Conservation (phyloP, 2,113 vertebrate genomes). For the Thunnus maccoyii region DNA sequence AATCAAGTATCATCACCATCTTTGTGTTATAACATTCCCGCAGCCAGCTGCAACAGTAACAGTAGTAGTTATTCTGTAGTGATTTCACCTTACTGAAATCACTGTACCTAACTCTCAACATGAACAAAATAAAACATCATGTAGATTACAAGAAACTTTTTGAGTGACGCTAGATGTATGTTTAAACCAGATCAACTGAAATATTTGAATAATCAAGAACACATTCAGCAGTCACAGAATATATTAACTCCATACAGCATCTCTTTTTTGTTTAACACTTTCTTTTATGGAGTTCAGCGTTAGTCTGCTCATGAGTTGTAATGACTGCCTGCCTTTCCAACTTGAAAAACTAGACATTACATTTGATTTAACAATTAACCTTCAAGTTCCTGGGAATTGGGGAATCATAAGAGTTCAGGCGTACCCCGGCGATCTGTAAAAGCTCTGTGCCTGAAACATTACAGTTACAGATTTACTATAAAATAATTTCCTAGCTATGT, state of each 20-base stretch:
- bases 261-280: background rate
- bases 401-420: background rate
- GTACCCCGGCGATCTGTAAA: background rate
- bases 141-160: background rate
- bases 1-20: slow-evolving; percentile 30
- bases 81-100: slow-evolving; percentile 25
- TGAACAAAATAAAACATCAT: slow-evolving; percentile 30
- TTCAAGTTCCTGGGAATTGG: background rate
- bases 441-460: background rate
- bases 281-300: background rate
- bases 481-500: background rate
- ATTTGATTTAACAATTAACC: too few relatives aligned
- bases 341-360: too few relatives aligned
- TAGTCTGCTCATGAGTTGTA: background rate
- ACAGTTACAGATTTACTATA: slow-evolving; percentile 3
- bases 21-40: slow-evolving; percentile 34
- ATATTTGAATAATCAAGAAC: background rate
- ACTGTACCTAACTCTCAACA: slow-evolving; percentile 2
- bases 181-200: background rate
- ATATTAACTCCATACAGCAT: slow-evolving; percentile 16
- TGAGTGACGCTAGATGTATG: background rate
- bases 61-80: background rate
- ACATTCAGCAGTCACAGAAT: slow-evolving; percentile 36
- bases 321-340: too few relatives aligned
- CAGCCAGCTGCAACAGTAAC: slow-evolving; percentile 64